Evolutionary conservation across 2,797 vertebrate species (phyloP).

Genomic region (Xyrichtys novacula): DNA sequence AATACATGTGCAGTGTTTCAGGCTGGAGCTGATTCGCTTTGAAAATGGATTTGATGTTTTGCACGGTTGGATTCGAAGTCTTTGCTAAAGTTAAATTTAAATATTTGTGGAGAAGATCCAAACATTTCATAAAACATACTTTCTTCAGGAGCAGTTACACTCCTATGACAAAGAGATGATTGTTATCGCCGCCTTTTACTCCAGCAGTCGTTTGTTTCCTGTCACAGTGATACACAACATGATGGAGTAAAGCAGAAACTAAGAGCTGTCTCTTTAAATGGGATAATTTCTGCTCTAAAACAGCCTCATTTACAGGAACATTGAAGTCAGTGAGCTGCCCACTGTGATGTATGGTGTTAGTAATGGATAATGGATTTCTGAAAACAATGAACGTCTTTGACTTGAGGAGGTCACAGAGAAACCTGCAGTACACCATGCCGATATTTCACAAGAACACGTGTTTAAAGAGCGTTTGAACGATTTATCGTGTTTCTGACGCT

Average conservation of each 20-base stretch:
- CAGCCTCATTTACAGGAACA: slow-evolving; percentile 9
- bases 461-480: neutral
- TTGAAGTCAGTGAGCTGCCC: slow-evolving; percentile 21
- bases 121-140: no score
- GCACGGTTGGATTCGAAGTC: no score
- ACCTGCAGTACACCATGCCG: neutral
- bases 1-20: no score
- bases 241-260: slow-evolving; percentile 6
- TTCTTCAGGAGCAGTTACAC: no score
- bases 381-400: slow-evolving; percentile 37
- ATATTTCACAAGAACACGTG: neutral
- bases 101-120: no score
- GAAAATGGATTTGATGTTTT: no score
- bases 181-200: neutral
- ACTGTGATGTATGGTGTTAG: slow-evolving; percentile 32
- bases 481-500: slow-evolving; percentile 6
- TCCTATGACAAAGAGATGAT: neutral
- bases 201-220: neutral
- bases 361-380: slow-evolving; percentile 38
- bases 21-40: no score
- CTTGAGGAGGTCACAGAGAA: slow-evolving; percentile 43
- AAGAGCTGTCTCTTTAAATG: slow-evolving; percentile 6
- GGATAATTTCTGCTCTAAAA: slow-evolving; percentile 23
- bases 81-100: no score
- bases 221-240: neutral